These are phyloP conservation scores for Manis javanica DNA, from an alignment of 2,797 vertebrate genomes.

Conservation along the genomic window DNA sequence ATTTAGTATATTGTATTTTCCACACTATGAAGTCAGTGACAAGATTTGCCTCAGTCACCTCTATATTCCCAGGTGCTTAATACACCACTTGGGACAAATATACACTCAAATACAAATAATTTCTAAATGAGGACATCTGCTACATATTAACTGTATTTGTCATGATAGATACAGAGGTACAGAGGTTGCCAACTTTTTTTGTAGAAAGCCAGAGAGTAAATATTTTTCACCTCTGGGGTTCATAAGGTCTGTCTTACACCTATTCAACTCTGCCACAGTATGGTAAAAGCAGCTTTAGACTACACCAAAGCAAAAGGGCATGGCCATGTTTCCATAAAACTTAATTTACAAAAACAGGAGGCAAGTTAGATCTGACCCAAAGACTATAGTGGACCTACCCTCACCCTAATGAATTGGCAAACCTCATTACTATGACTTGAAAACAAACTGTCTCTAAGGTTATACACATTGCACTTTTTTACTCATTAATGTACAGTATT, in stretches of 20 bases:
- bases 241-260: not conserved
- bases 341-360: not conserved
- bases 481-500: not conserved
- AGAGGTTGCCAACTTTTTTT: not conserved
- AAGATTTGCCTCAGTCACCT: not conserved
- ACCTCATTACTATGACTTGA: not conserved
- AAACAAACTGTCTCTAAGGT: not conserved
- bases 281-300: not conserved
- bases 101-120: not conserved
- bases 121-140: not conserved
- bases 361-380: not conserved
- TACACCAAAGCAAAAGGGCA: not conserved
- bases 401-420: not conserved
- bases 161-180: not conserved
- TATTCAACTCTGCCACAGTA: not conserved
- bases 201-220: not conserved
- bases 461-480: not conserved
- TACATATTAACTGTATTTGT: not conserved
- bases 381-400: not conserved
- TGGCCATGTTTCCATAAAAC: not conserved
- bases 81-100: not conserved
- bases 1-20: not conserved
- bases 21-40: not conserved
- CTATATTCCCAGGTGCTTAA: not conserved
- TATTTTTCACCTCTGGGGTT: constrained; percentile 8